Conservation (phyloP, 92 coral and sea anemone genomes). For the Zoanthus gigantus region DNA sequence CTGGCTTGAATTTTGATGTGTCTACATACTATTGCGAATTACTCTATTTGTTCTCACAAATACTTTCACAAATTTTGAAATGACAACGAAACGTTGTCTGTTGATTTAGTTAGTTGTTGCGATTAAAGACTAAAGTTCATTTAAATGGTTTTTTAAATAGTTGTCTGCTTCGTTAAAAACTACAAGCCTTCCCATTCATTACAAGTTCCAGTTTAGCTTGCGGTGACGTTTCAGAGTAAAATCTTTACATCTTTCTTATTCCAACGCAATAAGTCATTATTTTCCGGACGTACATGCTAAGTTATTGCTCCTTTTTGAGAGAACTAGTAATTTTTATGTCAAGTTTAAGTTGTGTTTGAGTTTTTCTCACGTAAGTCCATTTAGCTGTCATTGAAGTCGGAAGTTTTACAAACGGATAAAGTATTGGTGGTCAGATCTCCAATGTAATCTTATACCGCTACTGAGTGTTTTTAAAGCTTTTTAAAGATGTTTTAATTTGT, state of each 20-base stretch:
- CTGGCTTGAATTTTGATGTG: background rate
- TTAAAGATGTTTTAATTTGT: background rate
- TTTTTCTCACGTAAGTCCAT: background rate
- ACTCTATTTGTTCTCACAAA: conserved; percentile 19
- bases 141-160: too few relatives aligned
- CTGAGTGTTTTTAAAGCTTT: conserved; percentile 32
- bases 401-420: conserved; percentile 17
- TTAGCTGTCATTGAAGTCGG: conserved; percentile 45
- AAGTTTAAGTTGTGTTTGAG: conserved; percentile 39
- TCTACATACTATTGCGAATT: background rate
- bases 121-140: too few relatives aligned
- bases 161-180: too few relatives aligned
- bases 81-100: too few relatives aligned
- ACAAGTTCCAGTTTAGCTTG: background rate
- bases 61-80: background rate
- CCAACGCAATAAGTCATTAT: background rate
- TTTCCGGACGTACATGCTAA: conserved; percentile 25
- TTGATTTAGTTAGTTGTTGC: background rate
- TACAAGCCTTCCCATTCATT: background rate
- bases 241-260: background rate
- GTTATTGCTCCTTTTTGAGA: background rate
- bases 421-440: conserved; percentile 13
- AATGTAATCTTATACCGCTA: background rate
- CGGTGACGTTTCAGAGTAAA: background rate
- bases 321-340: conserved; percentile 35